Conservation (phyloP, 1,140 invertebrate genomes). For the Cataglyphis hispanica region DNA sequence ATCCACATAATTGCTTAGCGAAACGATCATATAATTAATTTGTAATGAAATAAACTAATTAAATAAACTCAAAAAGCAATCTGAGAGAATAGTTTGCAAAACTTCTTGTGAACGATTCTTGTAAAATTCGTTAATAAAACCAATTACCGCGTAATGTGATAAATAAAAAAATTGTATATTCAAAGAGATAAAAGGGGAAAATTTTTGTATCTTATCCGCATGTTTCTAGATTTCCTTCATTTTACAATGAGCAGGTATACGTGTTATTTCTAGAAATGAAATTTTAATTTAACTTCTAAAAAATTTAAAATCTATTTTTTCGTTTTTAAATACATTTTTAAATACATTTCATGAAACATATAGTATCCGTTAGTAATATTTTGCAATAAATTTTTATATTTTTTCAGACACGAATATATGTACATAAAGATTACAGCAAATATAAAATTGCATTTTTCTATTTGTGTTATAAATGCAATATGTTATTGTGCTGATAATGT, state of each 20-base stretch:
- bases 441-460: neutral
- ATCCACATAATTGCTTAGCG: slow-evolving; percentile 15
- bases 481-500: neutral
- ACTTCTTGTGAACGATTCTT: too few relatives aligned
- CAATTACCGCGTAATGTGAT: slow-evolving; percentile 49
- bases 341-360: neutral
- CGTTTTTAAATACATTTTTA: neutral
- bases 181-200: neutral
- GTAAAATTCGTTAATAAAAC: slow-evolving; percentile 29
- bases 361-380: neutral
- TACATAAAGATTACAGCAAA: neutral
- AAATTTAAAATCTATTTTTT: neutral
- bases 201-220: neutral
- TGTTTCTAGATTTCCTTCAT: neutral
- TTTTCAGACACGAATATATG: neutral
- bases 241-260: neutral
- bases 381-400: neutral
- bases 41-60: slow-evolving; percentile 42
- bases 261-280: neutral
- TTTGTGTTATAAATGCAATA: neutral
- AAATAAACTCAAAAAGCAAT: slow-evolving; percentile 2
- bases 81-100: slow-evolving; percentile 14
- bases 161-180: slow-evolving; percentile 49
- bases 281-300: slow-evolving; percentile 1
- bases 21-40: slow-evolving; percentile 8